Percentiles rank a stretch among this genome's conserved stretches.
Evolutionary conservation across 2,113 vertebrate genomes (phyloP).

Genomic region (Pangasianodon gigas): DNA sequence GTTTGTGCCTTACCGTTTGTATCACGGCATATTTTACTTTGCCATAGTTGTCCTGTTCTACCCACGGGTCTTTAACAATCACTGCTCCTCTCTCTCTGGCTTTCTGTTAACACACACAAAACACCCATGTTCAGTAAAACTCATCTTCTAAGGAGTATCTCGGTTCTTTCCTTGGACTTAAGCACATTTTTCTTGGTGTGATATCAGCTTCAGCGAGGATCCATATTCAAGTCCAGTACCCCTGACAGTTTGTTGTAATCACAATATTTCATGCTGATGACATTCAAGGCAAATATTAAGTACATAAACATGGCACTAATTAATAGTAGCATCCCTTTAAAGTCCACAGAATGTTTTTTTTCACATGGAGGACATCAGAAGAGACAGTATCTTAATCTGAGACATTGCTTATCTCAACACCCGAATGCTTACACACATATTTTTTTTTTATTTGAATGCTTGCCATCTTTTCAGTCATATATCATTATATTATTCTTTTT

Average conservation of each 20-base stretch:
- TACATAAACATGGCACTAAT: not conserved
- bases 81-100: constrained; percentile 73
- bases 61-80: constrained; percentile 77
- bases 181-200: not conserved
- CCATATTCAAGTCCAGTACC: not conserved
- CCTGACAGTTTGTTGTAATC: not conserved
- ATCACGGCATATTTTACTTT: constrained; percentile 78
- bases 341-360: too few relatives aligned
- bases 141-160: not conserved
- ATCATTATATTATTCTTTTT: too few relatives aligned
- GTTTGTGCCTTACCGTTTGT: constrained; percentile 71
- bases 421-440: too few relatives aligned
- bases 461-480: too few relatives aligned
- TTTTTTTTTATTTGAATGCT: too few relatives aligned
- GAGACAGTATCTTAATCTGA: too few relatives aligned
- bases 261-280: not conserved
- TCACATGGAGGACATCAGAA: too few relatives aligned
- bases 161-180: not conserved
- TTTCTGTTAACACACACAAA: constrained; percentile 63
- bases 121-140: not conserved
- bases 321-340: not conserved
- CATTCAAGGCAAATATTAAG: not conserved
- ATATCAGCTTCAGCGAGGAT: not conserved
- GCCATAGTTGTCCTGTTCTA: constrained; percentile 76
- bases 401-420: too few relatives aligned